Conservation (phyloP, 2,113 vertebrate species). For the Alces alces region DNA sequence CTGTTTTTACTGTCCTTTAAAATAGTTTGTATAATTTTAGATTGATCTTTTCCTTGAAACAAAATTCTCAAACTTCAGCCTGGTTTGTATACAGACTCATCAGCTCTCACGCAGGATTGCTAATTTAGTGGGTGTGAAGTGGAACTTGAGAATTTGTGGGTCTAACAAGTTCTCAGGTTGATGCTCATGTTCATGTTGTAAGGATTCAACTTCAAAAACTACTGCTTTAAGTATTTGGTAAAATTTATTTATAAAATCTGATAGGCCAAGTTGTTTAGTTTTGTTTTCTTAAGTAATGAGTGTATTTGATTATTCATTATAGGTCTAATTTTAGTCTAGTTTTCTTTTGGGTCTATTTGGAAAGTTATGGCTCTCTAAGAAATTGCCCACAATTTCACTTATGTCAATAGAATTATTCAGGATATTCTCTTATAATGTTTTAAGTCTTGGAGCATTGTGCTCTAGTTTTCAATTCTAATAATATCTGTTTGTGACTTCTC, state of each 20-base stretch:
- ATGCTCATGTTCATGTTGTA: neutral
- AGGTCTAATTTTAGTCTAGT: neutral
- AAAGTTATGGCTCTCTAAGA: neutral
- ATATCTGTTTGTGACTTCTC: neutral
- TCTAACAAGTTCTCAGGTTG: neutral
- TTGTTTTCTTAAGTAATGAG: neutral
- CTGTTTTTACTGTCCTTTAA: neutral
- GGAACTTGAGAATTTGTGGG: neutral
- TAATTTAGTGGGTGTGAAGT: conserved; percentile 12
- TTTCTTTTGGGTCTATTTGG: neutral
- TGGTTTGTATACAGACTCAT: neutral
- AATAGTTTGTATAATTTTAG: neutral
- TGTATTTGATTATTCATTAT: neutral
- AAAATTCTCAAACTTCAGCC: neutral
- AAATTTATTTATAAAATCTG: neutral
- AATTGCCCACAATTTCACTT: neutral
- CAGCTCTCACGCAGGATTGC: neutral
- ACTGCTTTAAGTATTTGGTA: neutral
- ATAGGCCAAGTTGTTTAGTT: neutral
- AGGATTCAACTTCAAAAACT: neutral
- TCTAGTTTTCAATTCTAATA: neutral
- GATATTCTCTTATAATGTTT: neutral
- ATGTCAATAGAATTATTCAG: neutral
- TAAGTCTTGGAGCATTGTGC: neutral
- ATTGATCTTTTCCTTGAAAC: conserved; percentile 19